phyloP scores from a whole-genome alignment of 2,888 invertebrate species.

The Nesidiocoris tenuis region DNA sequence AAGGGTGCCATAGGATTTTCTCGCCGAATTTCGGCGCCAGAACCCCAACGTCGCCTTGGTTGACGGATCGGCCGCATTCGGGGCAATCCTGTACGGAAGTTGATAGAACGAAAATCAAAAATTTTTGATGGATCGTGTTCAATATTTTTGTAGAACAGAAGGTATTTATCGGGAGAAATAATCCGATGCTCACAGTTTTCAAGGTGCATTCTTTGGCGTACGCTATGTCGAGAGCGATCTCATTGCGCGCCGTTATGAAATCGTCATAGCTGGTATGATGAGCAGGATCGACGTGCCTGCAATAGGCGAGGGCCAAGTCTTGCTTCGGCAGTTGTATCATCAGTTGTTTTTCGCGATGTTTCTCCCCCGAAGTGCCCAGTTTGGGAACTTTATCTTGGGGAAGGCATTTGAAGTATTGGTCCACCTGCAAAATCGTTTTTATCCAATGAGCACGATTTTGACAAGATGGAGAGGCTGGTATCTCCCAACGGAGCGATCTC shows the following conservation, averaged over 20 bases:
- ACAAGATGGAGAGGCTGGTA: too few relatives aligned
- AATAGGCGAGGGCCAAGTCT: constrained; percentile 86
- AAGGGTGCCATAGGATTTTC: constrained; percentile 80
- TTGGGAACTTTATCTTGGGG: constrained; percentile 75
- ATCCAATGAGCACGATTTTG: too few relatives aligned
- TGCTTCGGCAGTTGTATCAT: constrained; percentile 90
- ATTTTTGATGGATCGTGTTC: neutral
- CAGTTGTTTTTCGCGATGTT: constrained; percentile 76
- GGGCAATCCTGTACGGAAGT: constrained; percentile 72
- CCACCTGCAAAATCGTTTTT: constrained; percentile 66
- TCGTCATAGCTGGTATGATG: constrained; percentile 84
- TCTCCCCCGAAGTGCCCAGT: constrained; percentile 75
- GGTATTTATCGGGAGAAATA: too few relatives aligned
- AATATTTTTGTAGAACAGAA: too few relatives aligned
- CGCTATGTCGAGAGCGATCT: constrained; percentile 93
- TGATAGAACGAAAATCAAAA: constrained; percentile 1
- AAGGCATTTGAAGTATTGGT: constrained; percentile 88
- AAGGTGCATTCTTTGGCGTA: constrained; percentile 56
- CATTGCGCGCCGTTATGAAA: constrained; percentile 90
- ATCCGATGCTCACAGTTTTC: constrained; percentile 54
- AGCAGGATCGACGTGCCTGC: constrained; percentile 77
- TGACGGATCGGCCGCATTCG: constrained; percentile 77
- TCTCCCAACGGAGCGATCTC: too few relatives aligned
- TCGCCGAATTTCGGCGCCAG: constrained; percentile 80
- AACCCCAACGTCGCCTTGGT: constrained; percentile 78